Evolutionary conservation across 2,797 vertebrate species (phyloP).

Genomic region (Otolemur crassicaudatus): DNA sequence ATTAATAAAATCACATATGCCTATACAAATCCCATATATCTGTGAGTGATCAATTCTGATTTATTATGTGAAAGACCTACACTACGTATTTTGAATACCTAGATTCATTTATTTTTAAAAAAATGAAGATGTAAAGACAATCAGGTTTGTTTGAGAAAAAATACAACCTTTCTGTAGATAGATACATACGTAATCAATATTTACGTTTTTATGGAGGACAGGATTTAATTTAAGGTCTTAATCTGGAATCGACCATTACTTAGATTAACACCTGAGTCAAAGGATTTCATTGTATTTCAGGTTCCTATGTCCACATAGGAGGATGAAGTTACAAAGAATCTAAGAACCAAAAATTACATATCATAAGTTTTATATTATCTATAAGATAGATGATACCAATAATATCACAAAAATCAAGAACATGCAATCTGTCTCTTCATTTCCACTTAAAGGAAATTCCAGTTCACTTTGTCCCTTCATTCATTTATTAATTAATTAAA

Average conservation of each 20-base stretch:
- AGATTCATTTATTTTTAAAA: not conserved
- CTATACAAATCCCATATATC: not conserved
- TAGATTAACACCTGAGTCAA: not conserved
- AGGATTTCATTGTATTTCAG: not conserved
- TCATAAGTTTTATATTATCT: not conserved
- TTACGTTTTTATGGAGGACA: not conserved
- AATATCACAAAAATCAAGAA: not conserved
- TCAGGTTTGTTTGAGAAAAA: not conserved
- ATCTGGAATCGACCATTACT: not conserved
- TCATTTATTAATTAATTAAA: constrained; percentile 21
- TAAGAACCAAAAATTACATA: not conserved
- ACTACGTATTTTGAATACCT: not conserved
- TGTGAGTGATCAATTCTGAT: not conserved
- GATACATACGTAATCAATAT: not conserved
- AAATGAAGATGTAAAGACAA: not conserved
- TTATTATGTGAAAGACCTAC: not conserved
- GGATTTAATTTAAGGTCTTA: not conserved
- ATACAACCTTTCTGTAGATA: not conserved
- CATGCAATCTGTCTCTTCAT: not conserved
- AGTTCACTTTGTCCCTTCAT: not conserved
- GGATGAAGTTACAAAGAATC: not conserved
- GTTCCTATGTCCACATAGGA: not conserved
- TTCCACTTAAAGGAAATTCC: not conserved
- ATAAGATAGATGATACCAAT: not conserved
- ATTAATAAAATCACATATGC: not conserved